These are phyloP conservation scores for Stigmatopora nigra DNA, from an alignment of 2,113 vertebrate species.

Conservation along the genomic window DNA sequence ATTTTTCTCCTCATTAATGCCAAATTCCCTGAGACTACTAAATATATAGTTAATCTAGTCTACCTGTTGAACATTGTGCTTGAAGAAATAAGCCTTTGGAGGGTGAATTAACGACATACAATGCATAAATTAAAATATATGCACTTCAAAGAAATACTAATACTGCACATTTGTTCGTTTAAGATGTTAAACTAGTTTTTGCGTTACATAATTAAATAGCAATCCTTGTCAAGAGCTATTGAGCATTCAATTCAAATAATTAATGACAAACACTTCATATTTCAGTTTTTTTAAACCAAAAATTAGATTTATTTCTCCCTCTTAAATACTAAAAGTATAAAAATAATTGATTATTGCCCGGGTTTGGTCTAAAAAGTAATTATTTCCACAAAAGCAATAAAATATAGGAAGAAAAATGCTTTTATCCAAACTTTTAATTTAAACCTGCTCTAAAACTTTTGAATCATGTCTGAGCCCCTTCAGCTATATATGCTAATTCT, in stretches of 20 bases:
- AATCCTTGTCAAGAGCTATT: background rate
- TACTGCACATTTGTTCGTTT: background rate
- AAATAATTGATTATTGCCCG: background rate
- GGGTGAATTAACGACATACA: no score
- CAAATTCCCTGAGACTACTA: no score
- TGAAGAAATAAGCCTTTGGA: no score
- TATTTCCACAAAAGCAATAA: background rate
- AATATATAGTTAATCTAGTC: no score
- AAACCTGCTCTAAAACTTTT: background rate
- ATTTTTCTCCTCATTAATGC: no score
- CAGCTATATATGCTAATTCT: conserved; percentile 1
- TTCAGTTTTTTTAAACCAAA: background rate
- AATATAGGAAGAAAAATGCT: background rate
- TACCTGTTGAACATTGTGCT: no score
- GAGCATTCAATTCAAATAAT: background rate
- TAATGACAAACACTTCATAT: background rate
- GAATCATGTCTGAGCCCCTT: background rate
- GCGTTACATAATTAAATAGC: background rate
- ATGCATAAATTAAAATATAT: no score
- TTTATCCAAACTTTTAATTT: background rate
- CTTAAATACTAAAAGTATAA: background rate
- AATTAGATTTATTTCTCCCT: background rate
- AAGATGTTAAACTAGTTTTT: background rate
- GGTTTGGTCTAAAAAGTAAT: background rate
- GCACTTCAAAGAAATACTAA: background rate